Evolutionary conservation across 2,797 vertebrate species (phyloP).

Genomic region (Tapera naevia): DNA sequence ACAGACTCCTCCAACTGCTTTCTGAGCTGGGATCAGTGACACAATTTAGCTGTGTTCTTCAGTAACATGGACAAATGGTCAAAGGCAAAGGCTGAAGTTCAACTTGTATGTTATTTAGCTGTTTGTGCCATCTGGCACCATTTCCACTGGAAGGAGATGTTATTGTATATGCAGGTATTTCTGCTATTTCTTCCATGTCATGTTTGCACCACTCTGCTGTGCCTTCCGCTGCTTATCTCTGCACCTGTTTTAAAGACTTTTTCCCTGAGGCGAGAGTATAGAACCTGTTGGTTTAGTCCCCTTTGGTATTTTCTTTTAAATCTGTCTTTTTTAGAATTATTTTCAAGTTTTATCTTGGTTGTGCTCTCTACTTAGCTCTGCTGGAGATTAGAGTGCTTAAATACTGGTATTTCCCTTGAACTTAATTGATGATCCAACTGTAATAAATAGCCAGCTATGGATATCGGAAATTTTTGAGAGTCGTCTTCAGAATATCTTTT

Average conservation of each 20-base stretch:
- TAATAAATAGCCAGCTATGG: not conserved
- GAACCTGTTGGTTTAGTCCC: not conserved
- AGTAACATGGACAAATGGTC: too few species aligned
- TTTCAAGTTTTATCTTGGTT: not conserved
- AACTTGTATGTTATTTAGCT: not conserved
- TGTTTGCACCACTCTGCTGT: not conserved
- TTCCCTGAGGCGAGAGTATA: not conserved
- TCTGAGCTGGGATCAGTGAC: not conserved
- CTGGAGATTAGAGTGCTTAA: not conserved
- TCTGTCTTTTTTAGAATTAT: not conserved
- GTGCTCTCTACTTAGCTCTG: not conserved
- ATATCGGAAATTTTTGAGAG: not conserved
- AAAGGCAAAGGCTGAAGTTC: not conserved
- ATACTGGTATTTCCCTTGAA: not conserved
- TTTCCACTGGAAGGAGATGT: not conserved
- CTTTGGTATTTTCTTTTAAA: not conserved
- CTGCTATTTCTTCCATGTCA: not conserved
- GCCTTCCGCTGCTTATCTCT: not conserved
- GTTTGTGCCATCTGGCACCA: not conserved
- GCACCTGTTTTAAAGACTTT: not conserved
- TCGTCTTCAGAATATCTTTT: not conserved
- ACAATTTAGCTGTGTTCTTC: not conserved
- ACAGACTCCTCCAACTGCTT: not conserved
- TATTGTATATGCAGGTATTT: not conserved
- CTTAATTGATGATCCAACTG: not conserved